Conservation (phyloP, 2,113 vertebrate genomes). For the Bos javanicus region DNA sequence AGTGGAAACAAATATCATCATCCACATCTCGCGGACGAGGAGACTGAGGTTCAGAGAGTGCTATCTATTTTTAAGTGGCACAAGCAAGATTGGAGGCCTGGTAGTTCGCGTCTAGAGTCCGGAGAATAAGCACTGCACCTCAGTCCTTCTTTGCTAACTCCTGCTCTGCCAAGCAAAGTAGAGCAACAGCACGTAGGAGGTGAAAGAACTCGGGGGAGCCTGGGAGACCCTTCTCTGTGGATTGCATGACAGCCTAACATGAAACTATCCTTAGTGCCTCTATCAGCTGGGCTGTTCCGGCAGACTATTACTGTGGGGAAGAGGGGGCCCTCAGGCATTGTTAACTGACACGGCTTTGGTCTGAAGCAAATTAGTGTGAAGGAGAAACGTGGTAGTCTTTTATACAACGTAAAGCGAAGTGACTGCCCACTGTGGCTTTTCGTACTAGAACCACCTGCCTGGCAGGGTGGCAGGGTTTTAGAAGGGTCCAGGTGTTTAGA, state of each 20-base stretch:
- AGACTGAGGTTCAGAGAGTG: not conserved
- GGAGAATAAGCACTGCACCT: not conserved
- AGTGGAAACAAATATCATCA: not conserved
- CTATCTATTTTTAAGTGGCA: not conserved
- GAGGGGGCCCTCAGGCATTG: not conserved
- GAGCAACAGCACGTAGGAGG: not conserved
- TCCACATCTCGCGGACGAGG: not conserved
- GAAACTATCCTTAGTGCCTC: not conserved
- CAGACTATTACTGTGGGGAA: not conserved
- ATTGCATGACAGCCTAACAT: not conserved
- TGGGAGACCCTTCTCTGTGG: not conserved
- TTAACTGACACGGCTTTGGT: not conserved
- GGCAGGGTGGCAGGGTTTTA: not conserved
- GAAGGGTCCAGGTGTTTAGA: not conserved
- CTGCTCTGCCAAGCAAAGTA: not conserved
- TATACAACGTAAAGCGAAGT: not conserved
- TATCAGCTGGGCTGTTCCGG: not conserved
- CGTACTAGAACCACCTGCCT: not conserved
- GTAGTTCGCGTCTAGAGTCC: not conserved
- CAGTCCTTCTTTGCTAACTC: not conserved
- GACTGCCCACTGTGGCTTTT: accelerated
- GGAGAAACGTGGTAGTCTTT: not conserved
- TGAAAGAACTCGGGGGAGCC: not conserved
- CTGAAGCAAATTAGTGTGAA: not conserved
- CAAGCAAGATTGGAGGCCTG: not conserved